Percentiles rank a stretch among this genome's conserved stretches.
Conservation (phyloP, 2,888 invertebrate genomes). For the Metellina segmentata region DNA sequence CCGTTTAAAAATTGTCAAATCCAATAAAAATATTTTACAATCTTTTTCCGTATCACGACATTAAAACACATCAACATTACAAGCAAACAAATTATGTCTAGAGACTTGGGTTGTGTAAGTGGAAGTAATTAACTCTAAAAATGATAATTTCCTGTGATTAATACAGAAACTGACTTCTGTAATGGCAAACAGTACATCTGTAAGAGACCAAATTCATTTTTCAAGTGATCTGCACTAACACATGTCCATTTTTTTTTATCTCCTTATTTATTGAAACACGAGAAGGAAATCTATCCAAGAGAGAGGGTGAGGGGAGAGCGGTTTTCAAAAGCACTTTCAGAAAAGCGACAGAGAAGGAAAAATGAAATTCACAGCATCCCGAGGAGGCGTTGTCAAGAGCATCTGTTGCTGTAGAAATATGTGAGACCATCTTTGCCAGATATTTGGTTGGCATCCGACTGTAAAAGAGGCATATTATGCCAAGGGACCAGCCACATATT, state of each 20-base stretch:
- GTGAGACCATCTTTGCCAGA: constrained; percentile 75
- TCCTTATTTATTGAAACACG: constrained; percentile 30
- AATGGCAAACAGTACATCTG: neutral
- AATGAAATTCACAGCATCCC: constrained; percentile 51
- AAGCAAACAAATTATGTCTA: too few relatives aligned
- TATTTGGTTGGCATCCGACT: constrained; percentile 76
- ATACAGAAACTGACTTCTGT: too few relatives aligned
- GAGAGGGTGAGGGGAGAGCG: neutral
- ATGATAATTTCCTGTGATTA: too few relatives aligned
- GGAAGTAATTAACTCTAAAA: too few relatives aligned
- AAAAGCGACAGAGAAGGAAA: constrained; percentile 4
- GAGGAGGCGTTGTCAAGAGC: constrained; percentile 68
- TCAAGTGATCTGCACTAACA: neutral
- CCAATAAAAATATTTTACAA: too few relatives aligned
- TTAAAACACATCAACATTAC: too few relatives aligned
- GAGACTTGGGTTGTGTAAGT: too few relatives aligned
- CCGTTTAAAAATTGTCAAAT: too few relatives aligned
- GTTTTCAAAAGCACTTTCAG: neutral
- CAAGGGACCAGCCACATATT: constrained; percentile 44
- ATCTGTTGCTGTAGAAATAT: constrained; percentile 76
- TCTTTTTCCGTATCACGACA: too few relatives aligned
- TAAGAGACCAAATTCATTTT: neutral
- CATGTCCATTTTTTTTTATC: neutral
- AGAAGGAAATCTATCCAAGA: constrained; percentile 1
- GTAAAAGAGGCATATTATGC: constrained; percentile 66